A percentile compares a stretch with the other conserved stretches of the same genome.
phyloP scores from a whole-genome alignment of 2,113 vertebrate species.

The Nibea coibor region DNA sequence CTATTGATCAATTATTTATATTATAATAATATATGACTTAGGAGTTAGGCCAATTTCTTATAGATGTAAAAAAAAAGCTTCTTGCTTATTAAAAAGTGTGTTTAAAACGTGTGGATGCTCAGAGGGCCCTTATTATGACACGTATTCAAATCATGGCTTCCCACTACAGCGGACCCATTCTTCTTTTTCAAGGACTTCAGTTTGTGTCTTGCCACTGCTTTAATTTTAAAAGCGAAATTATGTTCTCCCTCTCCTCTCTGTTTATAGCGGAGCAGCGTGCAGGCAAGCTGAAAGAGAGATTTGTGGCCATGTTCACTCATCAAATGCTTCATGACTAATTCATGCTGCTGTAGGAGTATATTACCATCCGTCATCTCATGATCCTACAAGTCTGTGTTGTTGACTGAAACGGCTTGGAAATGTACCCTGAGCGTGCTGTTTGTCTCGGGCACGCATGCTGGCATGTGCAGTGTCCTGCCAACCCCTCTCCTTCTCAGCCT shows the following conservation, averaged over 20 bases:
- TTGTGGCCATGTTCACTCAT: slow-evolving; percentile 55
- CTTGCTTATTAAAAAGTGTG: no score
- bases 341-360: slow-evolving; percentile 70
- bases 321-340: slow-evolving; percentile 72
- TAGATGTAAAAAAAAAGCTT: no score
- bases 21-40: not conserved
- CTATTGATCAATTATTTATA: not conserved
- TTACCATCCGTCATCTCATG: slow-evolving; percentile 56
- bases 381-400: slow-evolving; percentile 19
- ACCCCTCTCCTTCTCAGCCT: slow-evolving; percentile 7
- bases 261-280: slow-evolving; percentile 19
- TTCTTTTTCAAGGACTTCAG: not conserved
- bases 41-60: no score
- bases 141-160: not conserved
- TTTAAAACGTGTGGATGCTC: no score
- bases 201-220: not conserved
- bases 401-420: slow-evolving; percentile 25
- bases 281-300: slow-evolving; percentile 59
- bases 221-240: not conserved
- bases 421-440: slow-evolving; percentile 22
- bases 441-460: not conserved
- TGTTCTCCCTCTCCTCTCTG: slow-evolving; percentile 1
- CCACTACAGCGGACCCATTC: not conserved
- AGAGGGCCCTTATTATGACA: no score
- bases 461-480: slow-evolving; percentile 19